Conservation (phyloP, 2,113 vertebrate species). For the Oncorhynchus nerka region DNA sequence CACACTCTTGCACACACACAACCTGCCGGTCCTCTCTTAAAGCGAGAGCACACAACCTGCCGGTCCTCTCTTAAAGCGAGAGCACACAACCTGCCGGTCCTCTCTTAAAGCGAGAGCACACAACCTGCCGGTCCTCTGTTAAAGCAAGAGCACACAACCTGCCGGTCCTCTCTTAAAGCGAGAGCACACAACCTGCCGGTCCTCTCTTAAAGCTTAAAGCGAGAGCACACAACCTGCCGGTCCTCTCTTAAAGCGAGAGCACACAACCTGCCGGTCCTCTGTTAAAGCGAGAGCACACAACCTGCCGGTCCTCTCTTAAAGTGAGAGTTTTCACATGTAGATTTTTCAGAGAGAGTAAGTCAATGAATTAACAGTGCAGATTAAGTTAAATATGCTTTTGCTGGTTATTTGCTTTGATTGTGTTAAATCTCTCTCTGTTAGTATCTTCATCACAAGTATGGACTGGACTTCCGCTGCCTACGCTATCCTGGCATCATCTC, state of each 20-base stretch:
- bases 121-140: no score
- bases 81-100: no score
- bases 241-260: no score
- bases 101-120: not conserved
- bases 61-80: not conserved
- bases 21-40: not conserved
- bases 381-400: not conserved
- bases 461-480: constrained; percentile 76
- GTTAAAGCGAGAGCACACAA: not conserved
- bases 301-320: not conserved
- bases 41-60: no score
- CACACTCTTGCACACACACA: not conserved
- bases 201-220: not conserved
- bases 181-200: no score
- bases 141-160: not conserved
- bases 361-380: not conserved
- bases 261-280: not conserved
- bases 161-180: not conserved
- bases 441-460: constrained; percentile 79
- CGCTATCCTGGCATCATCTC: constrained; percentile 78
- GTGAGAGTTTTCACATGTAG: no score
- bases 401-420: not conserved
- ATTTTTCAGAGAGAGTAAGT: not conserved
- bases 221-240: no score
- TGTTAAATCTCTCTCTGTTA: constrained; percentile 40